These are phyloP conservation scores for Parambassis ranga DNA, from an alignment of 2,797 vertebrate species.

Conservation along the genomic window DNA sequence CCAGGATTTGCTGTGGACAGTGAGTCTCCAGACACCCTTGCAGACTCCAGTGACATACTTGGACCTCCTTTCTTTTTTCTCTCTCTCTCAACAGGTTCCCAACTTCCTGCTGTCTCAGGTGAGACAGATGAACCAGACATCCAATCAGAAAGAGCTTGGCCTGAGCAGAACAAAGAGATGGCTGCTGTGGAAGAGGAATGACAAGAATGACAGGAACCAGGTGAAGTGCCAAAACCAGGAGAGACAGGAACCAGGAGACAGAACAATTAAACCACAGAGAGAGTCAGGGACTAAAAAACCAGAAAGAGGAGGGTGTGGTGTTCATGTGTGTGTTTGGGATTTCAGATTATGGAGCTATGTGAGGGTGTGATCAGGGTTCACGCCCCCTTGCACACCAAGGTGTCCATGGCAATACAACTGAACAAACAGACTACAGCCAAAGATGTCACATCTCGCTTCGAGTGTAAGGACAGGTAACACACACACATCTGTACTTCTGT, in stretches of 20 bases:
- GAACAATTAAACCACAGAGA: neutral
- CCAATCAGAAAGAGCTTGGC: conserved; percentile 81
- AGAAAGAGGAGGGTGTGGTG: neutral
- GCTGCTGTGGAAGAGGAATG: conserved; percentile 84
- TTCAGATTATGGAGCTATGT: conserved; percentile 87
- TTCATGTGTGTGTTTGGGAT: conserved; percentile 31
- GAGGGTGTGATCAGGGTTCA: conserved; percentile 94
- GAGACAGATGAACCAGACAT: conserved; percentile 90
- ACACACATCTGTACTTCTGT: neutral
- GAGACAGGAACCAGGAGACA: neutral
- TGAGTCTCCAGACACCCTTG: conserved; percentile 54
- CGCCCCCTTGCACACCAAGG: conserved; percentile 89
- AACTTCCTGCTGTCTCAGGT: conserved; percentile 91
- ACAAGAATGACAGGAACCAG: conserved; percentile 83
- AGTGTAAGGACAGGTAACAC: conserved; percentile 86
- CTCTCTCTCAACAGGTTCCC: conserved; percentile 84
- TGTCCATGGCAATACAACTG: conserved; percentile 95
- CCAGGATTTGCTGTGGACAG: conserved; percentile 93
- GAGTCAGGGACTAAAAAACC: neutral
- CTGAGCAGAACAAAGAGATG: conserved; percentile 82
- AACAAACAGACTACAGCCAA: conserved; percentile 86
- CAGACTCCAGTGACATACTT: neutral
- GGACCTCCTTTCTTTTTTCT: neutral
- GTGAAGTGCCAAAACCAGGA: conserved; percentile 59
- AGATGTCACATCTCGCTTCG: conserved; percentile 88